These are phyloP conservation scores for Sarcophilus harrisii DNA, from an alignment of 2,797 vertebrate genomes.

Conservation along the genomic window DNA sequence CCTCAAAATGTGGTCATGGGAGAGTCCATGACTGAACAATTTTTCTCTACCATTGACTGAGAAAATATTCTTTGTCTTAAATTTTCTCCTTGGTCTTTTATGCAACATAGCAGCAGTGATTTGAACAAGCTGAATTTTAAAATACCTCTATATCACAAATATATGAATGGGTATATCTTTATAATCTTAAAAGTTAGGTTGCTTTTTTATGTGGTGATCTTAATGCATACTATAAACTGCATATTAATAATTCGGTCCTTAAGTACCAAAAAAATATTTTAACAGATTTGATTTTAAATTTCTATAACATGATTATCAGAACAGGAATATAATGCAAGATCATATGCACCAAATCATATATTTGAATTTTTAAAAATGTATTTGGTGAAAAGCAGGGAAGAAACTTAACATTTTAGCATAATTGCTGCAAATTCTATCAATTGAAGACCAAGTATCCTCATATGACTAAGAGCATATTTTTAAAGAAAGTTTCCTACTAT, in stretches of 20 bases:
- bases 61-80: slow-evolving; percentile 56
- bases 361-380: slow-evolving; percentile 16
- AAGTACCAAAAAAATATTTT: slow-evolving; percentile 31
- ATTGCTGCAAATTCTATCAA: slow-evolving; percentile 22
- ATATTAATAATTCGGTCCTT: slow-evolving; percentile 31
- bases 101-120: neutral
- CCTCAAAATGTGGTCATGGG: neutral
- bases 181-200: slow-evolving; percentile 32
- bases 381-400: slow-evolving; percentile 26
- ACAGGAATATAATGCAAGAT: slow-evolving; percentile 5
- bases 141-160: slow-evolving; percentile 25
- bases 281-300: neutral
- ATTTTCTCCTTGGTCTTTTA: slow-evolving; percentile 23
- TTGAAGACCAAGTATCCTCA: slow-evolving; percentile 24
- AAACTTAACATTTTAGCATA: slow-evolving; percentile 46
- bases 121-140: slow-evolving; percentile 30
- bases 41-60: slow-evolving; percentile 43
- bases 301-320: neutral
- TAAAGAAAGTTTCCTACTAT: slow-evolving; percentile 48
- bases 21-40: neutral
- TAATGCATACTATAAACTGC: neutral
- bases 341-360: slow-evolving; percentile 38
- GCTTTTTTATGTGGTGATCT: neutral
- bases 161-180: neutral
- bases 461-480: too few relatives aligned